Evolutionary conservation across 2,888 invertebrate species (phyloP), one percentile per base, ranked within the genome.

Genomic region (Matsumyia berberina): DNA sequence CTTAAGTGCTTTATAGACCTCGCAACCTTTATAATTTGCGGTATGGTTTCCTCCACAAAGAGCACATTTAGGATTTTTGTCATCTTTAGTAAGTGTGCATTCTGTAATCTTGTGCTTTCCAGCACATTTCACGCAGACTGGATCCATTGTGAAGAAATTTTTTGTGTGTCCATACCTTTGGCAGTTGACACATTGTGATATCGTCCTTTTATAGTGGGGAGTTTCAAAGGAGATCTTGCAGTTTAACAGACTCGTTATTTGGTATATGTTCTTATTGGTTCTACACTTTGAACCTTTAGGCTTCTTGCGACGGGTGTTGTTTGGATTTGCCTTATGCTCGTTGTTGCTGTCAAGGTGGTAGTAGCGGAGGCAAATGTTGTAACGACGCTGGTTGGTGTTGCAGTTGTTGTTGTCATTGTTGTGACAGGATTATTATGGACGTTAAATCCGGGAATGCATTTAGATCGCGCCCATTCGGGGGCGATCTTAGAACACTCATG

Each of bases 401-500:
- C 17, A 9, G 46, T 46, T 46, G 39, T 39, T 39, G 39, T 39
- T 9, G 9, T 5, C n/a, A 9, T 39, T 39, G 39, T n/a, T n/a
- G n/a, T n/a, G n/a, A 39, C n/a, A 11, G 9, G 9, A 39, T 5
- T 39, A 4, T 39, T 39, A 4, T 9, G 39, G 39, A 39, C 39
- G 39, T 39, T 39, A 39, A 9, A 9, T 39, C 39, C 39, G 39
- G 39, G 39, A 39, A 39, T 39, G 39, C n/a, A 39, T 39, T 39
- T n/a, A 39, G 39, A n/a, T 39, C 39, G n/a, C 39, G n/a, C n/a
- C 39, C 39, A 39, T 39, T 39, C 39, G 39, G 39, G 39, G 39
- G 39, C 39, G 39, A 39, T n/a, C 39, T 39, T 39, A 39, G 39
- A 39, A 39, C 39, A 9, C n/a, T 39, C 39, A 39, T 39, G n/a